These are phyloP conservation scores for Meliscaeva auricollis DNA, from an alignment of 2,888 invertebrate species.

Conservation along the genomic window DNA sequence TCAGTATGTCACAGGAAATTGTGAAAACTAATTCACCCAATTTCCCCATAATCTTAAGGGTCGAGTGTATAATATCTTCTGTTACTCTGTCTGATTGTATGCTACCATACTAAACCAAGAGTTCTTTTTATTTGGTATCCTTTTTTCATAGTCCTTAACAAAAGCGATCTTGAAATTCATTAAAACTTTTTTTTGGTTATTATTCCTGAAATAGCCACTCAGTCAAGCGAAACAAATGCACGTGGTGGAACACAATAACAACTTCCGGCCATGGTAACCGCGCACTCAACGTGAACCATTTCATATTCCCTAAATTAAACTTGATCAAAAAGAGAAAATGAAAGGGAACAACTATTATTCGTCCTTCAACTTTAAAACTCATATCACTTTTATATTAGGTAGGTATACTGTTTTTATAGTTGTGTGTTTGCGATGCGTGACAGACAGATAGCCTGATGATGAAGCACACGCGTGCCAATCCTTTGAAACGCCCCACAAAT, in stretches of 20 bases:
- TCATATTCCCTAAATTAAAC: slow-evolving; percentile 19
- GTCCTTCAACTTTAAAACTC: slow-evolving; percentile 52
- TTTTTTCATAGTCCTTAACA: not conserved
- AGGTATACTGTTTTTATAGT: not conserved
- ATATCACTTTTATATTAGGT: slow-evolving; percentile 42
- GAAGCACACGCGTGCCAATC: slow-evolving; percentile 71
- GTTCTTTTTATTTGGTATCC: too few relatives aligned
- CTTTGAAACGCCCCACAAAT: slow-evolving; percentile 71
- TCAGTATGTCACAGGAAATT: too few relatives aligned
- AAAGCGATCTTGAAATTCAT: slow-evolving; percentile 11
- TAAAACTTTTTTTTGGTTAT: slow-evolving; percentile 13
- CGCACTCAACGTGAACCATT: slow-evolving; percentile 65
- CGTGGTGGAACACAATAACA: slow-evolving; percentile 75
- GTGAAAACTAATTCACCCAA: too few relatives aligned
- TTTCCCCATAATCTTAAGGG: too few relatives aligned
- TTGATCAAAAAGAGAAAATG: not conserved
- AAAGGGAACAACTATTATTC: slow-evolving; percentile 19
- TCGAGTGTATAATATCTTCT: too few relatives aligned
- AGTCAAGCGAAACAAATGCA: slow-evolving; percentile 69
- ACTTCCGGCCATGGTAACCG: slow-evolving; percentile 68
- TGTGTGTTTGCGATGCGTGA: slow-evolving; percentile 53
- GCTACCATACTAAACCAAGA: too few relatives aligned
- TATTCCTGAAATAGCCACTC: slow-evolving; percentile 15
- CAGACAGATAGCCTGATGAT: slow-evolving; percentile 21
- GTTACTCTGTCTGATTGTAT: too few relatives aligned